Percentiles rank a stretch among this genome's conserved stretches.
Conservation (phyloP, 2,797 vertebrate genomes). For the Pseudotriccus pelzelni region DNA sequence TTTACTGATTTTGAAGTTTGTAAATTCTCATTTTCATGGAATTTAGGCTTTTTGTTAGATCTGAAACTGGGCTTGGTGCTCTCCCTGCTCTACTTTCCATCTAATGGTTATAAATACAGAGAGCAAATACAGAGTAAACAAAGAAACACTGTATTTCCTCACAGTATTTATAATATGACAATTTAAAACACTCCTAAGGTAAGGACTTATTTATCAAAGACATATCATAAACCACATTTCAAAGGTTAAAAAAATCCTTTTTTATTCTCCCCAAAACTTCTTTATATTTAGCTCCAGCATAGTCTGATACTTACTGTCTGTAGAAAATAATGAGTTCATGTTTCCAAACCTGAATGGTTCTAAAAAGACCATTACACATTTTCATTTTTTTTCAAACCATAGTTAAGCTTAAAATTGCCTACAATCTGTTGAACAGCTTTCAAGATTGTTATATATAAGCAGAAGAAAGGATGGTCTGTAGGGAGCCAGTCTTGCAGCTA, state of each 20-base stretch:
- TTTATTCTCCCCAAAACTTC: not conserved
- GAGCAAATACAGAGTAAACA: not conserved
- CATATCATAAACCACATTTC: not conserved
- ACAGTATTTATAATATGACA: not conserved
- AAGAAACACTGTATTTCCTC: not conserved
- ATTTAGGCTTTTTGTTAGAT: not conserved
- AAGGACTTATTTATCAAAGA: not conserved
- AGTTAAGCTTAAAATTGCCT: not conserved
- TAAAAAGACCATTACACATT: not conserved
- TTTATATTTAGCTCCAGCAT: not conserved
- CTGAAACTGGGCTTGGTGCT: not conserved
- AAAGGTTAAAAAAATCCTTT: not conserved
- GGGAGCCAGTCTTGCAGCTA: constrained; percentile 4
- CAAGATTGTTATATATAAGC: not conserved
- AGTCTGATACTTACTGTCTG: not conserved
- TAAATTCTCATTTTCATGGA: not conserved
- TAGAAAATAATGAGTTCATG: not conserved
- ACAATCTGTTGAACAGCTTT: constrained; percentile 2
- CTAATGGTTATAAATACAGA: not conserved
- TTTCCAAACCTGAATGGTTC: not conserved
- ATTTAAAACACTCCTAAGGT: not conserved
- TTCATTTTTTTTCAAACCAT: not conserved
- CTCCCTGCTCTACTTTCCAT: not conserved
- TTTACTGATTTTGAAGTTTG: not conserved
- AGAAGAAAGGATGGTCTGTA: not conserved